Evolutionary conservation across 30 jellyfish, hydroid and myxozoan species (phyloP).

Genomic region (Turritopsis rubra): DNA sequence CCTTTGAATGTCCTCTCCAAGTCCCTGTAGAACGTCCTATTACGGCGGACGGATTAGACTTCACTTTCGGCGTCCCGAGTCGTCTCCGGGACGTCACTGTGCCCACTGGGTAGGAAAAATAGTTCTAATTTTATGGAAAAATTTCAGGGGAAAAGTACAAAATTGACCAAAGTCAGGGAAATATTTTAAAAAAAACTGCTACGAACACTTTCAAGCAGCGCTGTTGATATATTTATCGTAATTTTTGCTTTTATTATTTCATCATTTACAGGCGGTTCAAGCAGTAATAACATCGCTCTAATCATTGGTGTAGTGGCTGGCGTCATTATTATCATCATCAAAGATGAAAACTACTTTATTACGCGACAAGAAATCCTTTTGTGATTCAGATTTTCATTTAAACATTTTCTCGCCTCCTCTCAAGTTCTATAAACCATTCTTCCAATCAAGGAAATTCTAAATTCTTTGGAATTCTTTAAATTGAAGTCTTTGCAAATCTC

Average conservation of each 20-base stretch:
- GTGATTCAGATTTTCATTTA: not conserved
- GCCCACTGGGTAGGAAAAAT: too few relatives aligned
- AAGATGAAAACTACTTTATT: not conserved
- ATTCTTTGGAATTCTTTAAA: not conserved
- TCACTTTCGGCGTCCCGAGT: too few relatives aligned
- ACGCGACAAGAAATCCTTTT: not conserved
- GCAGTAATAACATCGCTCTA: not conserved
- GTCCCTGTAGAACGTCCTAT: too few relatives aligned
- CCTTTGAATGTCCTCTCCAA: too few relatives aligned
- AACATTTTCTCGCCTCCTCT: not conserved
- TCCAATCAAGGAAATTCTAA: not conserved
- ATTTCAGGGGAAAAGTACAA: too few relatives aligned
- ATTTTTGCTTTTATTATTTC: not conserved
- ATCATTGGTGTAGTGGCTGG: not conserved
- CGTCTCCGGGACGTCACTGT: too few relatives aligned
- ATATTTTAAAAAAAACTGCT: too few relatives aligned
- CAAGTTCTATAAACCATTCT: too few relatives aligned
- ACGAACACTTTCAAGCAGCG: too few relatives aligned
- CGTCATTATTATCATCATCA: not conserved
- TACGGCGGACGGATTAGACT: too few relatives aligned
- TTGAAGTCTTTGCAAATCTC: not conserved
- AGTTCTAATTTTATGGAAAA: too few relatives aligned
- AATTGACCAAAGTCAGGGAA: too few relatives aligned
- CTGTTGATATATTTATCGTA: not conserved
- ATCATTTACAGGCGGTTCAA: not conserved